These are phyloP conservation scores for Lasiurus borealis DNA, from an alignment of 2,113 vertebrate genomes.

Conservation along the genomic window DNA sequence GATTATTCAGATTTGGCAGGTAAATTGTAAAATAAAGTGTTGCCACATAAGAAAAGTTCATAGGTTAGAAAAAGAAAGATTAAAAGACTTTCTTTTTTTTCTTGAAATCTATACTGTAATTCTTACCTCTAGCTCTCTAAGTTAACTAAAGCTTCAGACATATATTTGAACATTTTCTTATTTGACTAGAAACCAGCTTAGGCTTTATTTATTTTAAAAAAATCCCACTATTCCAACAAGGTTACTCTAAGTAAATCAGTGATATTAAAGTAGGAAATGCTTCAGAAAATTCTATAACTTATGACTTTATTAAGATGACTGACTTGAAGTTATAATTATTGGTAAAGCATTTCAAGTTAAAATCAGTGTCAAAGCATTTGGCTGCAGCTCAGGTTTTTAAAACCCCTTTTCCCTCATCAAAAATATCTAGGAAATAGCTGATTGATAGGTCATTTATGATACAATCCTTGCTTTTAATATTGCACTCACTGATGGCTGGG, in stretches of 20 bases:
- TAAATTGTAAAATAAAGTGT: neutral
- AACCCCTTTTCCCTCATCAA: neutral
- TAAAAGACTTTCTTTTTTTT: neutral
- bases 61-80: neutral
- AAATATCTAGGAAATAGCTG: no score
- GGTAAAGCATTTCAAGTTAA: neutral
- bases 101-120: neutral
- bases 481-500: neutral
- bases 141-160: neutral
- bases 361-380: neutral
- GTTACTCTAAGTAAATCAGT: neutral
- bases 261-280: neutral
- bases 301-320: neutral
- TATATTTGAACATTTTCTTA: constrained; percentile 12
- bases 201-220: neutral
- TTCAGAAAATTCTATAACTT: neutral
- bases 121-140: neutral
- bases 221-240: neutral
- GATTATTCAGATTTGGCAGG: neutral
- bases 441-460: neutral
- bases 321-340: neutral
- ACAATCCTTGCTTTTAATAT: neutral
- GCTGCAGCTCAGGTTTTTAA: neutral
- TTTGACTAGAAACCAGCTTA: neutral
- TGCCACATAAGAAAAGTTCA: neutral